These are phyloP conservation scores for Thamnophis sirtalis DNA, from an alignment of 2,113 vertebrate genomes.

Conservation along the genomic window DNA sequence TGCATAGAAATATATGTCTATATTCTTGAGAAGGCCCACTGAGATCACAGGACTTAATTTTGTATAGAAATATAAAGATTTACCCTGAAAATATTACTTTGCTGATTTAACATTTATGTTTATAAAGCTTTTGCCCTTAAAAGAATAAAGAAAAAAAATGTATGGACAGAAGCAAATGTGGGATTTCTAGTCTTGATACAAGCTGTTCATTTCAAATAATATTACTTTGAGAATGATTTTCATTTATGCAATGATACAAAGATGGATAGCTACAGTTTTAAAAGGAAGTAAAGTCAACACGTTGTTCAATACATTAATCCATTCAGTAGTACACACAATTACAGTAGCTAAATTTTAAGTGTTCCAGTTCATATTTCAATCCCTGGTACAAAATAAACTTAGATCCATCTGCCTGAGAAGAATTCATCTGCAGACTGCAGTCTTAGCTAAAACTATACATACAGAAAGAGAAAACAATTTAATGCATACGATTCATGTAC, in stretches of 20 bases:
- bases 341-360: neutral
- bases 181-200: neutral
- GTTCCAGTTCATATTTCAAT: neutral
- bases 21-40: neutral
- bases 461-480: neutral
- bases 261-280: neutral
- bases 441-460: neutral
- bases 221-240: neutral
- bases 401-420: neutral
- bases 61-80: neutral
- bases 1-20: neutral
- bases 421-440: neutral
- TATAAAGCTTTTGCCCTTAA: neutral
- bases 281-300: slow-evolving; percentile 3
- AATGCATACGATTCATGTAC: neutral
- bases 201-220: neutral
- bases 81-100: neutral
- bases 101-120: neutral
- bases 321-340: neutral
- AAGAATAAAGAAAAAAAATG: slow-evolving; percentile 8
- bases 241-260: neutral
- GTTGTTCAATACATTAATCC: neutral
- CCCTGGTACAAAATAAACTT: neutral
- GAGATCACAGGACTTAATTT: neutral
- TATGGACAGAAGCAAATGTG: neutral